These are phyloP conservation scores for Plecotus auritus DNA, from an alignment of 2,113 vertebrate genomes.

Conservation along the genomic window DNA sequence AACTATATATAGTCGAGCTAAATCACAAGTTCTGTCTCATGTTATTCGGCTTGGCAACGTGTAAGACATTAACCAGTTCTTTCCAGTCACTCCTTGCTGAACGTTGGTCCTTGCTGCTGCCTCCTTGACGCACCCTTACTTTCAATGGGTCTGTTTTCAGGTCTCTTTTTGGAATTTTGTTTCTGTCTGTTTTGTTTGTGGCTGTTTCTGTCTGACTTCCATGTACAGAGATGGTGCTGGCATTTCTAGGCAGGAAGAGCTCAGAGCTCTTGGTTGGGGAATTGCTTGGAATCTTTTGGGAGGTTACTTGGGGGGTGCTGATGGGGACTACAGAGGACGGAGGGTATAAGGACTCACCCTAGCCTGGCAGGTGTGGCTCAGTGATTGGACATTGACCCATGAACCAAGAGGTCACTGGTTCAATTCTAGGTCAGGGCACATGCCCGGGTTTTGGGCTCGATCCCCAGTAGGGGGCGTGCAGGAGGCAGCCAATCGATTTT, in stretches of 20 bases:
- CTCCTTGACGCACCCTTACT: background rate
- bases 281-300: background rate
- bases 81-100: conserved; percentile 25
- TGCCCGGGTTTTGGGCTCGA: too few species aligned
- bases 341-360: background rate
- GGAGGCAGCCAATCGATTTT: too few species aligned
- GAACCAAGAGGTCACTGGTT: too few species aligned
- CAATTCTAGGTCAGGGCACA: too few species aligned
- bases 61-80: background rate
- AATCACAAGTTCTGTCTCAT: conserved; percentile 42
- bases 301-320: background rate
- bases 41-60: conserved; percentile 26
- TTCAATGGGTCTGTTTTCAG: background rate
- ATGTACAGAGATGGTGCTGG: background rate
- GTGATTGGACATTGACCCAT: too few species aligned
- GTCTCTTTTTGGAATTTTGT: background rate
- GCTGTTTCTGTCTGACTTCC: background rate
- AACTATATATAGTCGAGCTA: conserved; percentile 50
- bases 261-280: background rate
- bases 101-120: background rate
- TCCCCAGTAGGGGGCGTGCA: too few species aligned
- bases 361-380: too few species aligned
- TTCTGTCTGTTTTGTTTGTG: background rate
- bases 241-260: background rate
- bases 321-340: background rate